These are phyloP conservation scores for Steinernema carpocapsae DNA, from an alignment of 2,888 invertebrate genomes.

Conservation along the genomic window DNA sequence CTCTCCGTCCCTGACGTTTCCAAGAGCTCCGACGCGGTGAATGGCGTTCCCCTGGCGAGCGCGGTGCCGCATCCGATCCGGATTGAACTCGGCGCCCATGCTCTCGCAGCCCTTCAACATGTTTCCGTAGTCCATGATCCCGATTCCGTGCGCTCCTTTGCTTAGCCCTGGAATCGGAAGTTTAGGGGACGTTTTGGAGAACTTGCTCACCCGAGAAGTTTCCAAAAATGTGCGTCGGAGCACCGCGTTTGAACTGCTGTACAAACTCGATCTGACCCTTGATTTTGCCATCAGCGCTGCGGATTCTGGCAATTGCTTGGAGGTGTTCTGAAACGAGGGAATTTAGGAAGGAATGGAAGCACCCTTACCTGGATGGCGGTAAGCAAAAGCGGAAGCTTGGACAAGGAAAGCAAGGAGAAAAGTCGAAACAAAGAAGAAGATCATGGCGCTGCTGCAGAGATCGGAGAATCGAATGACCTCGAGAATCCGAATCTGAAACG, in stretches of 20 bases:
- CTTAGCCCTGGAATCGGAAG: background rate
- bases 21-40: slow-evolving; percentile 39
- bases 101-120: slow-evolving; percentile 40
- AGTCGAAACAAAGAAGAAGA: background rate
- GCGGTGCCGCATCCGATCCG: slow-evolving; percentile 37
- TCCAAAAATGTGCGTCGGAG: slow-evolving; percentile 37
- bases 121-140: slow-evolving; percentile 40
- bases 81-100: slow-evolving; percentile 41
- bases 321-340: background rate
- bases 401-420: background rate
- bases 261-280: slow-evolving; percentile 35
- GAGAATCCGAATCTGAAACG: too few species aligned
- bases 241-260: slow-evolving; percentile 37
- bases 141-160: slow-evolving; percentile 31
- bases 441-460: background rate
- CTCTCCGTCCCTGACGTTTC: slow-evolving; percentile 37
- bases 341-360: background rate
- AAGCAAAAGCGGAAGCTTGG: background rate
- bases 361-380: slow-evolving; percentile 1
- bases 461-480: too few species aligned
- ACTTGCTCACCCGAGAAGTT: slow-evolving; percentile 36
- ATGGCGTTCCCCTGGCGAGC: background rate
- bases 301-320: slow-evolving; percentile 33
- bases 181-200: too few species aligned
- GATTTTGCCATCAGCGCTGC: slow-evolving; percentile 37